These are phyloP conservation scores for Bovichtus diacanthus DNA, from an alignment of 2,797 vertebrate genomes.

Conservation along the genomic window DNA sequence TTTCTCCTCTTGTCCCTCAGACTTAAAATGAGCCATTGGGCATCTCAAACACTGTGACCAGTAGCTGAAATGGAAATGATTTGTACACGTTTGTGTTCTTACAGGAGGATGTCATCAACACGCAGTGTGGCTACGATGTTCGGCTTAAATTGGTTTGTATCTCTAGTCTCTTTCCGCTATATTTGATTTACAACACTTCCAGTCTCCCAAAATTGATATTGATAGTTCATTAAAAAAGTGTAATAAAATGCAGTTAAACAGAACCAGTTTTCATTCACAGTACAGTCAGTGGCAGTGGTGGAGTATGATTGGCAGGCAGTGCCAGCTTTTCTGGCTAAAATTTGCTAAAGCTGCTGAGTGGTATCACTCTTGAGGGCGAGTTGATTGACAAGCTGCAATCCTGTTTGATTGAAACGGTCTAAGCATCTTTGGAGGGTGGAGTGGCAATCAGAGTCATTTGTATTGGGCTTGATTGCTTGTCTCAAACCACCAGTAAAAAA, in stretches of 20 bases:
- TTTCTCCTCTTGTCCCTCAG: background rate
- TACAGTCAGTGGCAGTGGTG: background rate
- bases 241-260: background rate
- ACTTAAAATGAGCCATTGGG: background rate
- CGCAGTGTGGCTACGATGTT: slow-evolving; percentile 94
- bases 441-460: slow-evolving; percentile 26
- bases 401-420: slow-evolving; percentile 47
- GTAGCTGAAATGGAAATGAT: background rate
- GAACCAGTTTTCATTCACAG: background rate
- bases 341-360: slow-evolving; percentile 25
- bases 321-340: slow-evolving; percentile 30
- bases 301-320: slow-evolving; percentile 30
- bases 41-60: background rate
- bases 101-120: slow-evolving; percentile 94
- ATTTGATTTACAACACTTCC: background rate
- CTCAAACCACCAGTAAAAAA: background rate
- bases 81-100: slow-evolving; percentile 30
- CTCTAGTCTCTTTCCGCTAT: background rate
- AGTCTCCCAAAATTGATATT: background rate
- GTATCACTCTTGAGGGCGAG: slow-evolving; percentile 36
- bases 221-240: background rate
- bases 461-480: slow-evolving; percentile 20
- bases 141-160: slow-evolving; percentile 87
- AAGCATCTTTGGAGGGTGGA: slow-evolving; percentile 28
- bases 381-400: slow-evolving; percentile 50